phyloP scores from a whole-genome alignment of 2,113 vertebrate species.

The Oplegnathus fasciatus region DNA sequence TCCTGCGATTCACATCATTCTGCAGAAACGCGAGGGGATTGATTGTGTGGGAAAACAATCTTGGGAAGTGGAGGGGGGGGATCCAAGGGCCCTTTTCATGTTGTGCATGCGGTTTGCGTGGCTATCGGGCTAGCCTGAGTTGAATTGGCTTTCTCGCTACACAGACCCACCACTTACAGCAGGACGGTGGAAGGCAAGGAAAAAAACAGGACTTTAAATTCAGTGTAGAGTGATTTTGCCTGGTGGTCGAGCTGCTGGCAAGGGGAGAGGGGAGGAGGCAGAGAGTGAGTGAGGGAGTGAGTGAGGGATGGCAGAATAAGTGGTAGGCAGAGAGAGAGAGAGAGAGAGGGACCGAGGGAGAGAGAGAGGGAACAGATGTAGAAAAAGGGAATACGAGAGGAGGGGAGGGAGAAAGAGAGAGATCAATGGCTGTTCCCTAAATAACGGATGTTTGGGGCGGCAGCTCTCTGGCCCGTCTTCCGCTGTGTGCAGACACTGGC shows the following conservation, averaged over 20 bases:
- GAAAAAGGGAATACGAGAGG: constrained; percentile 24
- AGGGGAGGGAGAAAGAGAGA: constrained; percentile 25
- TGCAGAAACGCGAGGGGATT: constrained; percentile 33
- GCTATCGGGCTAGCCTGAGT: constrained; percentile 34
- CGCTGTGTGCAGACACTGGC: constrained; percentile 69
- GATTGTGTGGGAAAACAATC: constrained; percentile 74
- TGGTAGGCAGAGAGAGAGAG: constrained; percentile 3
- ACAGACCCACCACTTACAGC: constrained; percentile 35
- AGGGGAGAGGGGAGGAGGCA: constrained; percentile 3
- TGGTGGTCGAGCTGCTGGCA: constrained; percentile 41
- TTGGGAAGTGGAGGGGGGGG: constrained; percentile 46
- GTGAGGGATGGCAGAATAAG: constrained; percentile 21
- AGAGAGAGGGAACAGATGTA: constrained; percentile 39
- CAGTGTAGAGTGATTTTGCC: constrained; percentile 7
- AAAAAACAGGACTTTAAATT: constrained; percentile 18
- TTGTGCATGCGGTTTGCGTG: constrained; percentile 48
- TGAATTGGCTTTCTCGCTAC: constrained; percentile 18
- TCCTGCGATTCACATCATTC: constrained; percentile 57
- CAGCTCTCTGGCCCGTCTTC: constrained; percentile 69
- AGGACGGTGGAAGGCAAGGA: background rate
- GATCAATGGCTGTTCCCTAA: constrained; percentile 78
- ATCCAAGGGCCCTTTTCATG: constrained; percentile 20
- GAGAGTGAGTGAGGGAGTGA: background rate
- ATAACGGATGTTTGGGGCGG: constrained; percentile 81
- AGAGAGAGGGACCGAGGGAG: constrained; percentile 1